phyloP scores from a whole-genome alignment of 2,113 vertebrate genomes.

The Cervus canadensis region DNA sequence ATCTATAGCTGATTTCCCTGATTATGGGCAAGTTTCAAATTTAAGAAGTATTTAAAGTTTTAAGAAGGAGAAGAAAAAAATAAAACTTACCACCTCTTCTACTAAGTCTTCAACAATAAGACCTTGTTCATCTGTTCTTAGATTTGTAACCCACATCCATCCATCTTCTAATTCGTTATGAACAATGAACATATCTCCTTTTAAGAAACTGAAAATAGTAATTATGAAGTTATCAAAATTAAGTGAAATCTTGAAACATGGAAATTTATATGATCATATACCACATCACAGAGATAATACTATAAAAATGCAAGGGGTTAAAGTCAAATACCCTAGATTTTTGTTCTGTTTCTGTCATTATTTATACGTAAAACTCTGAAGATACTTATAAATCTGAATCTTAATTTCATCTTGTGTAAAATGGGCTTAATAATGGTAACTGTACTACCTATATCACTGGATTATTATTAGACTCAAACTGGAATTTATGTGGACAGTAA shows the following conservation, averaged over 20 bases:
- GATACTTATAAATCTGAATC: conserved; percentile 1
- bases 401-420: conserved; percentile 2
- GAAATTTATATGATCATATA: neutral
- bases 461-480: neutral
- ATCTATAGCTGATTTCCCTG: neutral
- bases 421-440: neutral
- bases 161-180: conserved; percentile 99
- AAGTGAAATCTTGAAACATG: neutral
- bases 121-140: conserved; percentile 97
- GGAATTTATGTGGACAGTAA: neutral
- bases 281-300: neutral
- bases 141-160: conserved; percentile 99
- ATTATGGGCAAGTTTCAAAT: neutral
- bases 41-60: neutral
- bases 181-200: conserved; percentile 99
- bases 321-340: neutral
- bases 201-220: conserved; percentile 90
- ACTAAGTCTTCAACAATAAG: conserved; percentile 98
- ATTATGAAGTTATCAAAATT: conserved; percentile 64
- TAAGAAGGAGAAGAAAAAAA: conserved; percentile 11
- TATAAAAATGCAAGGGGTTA: neutral
- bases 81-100: conserved; percentile 94
- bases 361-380: neutral
- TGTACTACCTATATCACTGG: neutral
- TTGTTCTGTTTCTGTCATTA: neutral